Evolutionary conservation across 2,888 invertebrate genomes (phyloP).

Genomic region (Acanthosoma haemorrhoidale): DNA sequence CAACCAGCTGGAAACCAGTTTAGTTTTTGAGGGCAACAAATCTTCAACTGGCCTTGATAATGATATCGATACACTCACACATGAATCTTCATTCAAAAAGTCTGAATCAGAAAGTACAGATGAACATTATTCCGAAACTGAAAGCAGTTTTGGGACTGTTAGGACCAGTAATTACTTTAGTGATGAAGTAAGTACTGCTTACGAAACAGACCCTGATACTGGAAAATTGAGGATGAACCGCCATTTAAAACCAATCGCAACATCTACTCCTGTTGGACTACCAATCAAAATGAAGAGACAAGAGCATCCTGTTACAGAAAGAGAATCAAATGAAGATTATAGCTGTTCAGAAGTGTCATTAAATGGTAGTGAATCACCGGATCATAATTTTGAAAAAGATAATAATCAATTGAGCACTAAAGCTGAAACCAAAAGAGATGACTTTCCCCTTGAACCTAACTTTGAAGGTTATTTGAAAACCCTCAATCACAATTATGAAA

Average conservation of each 20-base stretch:
- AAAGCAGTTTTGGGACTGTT: not conserved
- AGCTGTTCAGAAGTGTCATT: not conserved
- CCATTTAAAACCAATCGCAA: not conserved
- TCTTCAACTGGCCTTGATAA: not conserved
- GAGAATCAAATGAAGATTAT: not conserved
- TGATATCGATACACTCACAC: not conserved
- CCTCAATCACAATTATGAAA: not conserved
- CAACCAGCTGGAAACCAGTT: no score
- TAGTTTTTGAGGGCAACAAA: no score
- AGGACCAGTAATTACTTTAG: no score
- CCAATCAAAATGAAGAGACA: no score
- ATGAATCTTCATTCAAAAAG: not conserved
- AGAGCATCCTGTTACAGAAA: not conserved
- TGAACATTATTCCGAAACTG: not conserved
- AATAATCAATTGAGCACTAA: not conserved
- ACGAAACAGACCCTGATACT: slow-evolving; percentile 15
- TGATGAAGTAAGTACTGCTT: slow-evolving; percentile 13
- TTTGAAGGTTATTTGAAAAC: no score
- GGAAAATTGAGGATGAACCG: not conserved
- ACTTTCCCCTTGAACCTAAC: no score
- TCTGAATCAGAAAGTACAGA: no score
- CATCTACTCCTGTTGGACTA: not conserved
- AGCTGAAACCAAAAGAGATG: not conserved
- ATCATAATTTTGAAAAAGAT: not conserved
- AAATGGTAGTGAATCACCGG: no score